Percentiles rank a stretch among this genome's conserved stretches.
Evolutionary conservation across 2,888 invertebrate species (phyloP).

Genomic region (Sussaba pulchella): DNA sequence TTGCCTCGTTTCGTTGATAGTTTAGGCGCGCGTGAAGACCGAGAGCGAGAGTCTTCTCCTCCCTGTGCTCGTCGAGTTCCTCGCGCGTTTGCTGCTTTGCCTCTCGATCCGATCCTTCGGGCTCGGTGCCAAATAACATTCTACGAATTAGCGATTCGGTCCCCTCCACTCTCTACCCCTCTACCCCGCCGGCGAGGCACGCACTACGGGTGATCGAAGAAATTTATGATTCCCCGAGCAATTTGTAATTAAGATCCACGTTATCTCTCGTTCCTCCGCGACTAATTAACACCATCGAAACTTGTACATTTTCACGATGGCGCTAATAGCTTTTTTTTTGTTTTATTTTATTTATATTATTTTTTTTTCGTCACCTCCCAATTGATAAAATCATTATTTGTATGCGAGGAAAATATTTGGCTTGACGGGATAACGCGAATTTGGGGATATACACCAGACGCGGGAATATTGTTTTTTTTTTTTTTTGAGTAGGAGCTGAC

Average conservation of each 20-base stretch:
- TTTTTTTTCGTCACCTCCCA: constrained; percentile 3
- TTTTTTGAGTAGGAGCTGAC: background rate
- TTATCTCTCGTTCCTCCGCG: background rate
- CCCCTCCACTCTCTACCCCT: constrained; percentile 50
- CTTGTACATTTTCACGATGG: background rate
- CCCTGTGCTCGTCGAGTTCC: constrained; percentile 27
- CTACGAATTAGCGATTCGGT: constrained; percentile 68
- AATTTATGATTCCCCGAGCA: constrained; percentile 64
- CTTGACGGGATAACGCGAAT: background rate
- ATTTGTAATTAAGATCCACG: constrained; percentile 56
- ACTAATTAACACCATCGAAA: constrained; percentile 45
- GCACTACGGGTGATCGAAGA: constrained; percentile 45
- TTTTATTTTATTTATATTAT: too few relatives aligned
- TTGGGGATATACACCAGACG: too few relatives aligned
- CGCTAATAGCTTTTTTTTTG: background rate
- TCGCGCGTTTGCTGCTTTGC: constrained; percentile 55
- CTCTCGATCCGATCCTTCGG: constrained; percentile 47
- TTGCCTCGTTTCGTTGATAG: constrained; percentile 79
- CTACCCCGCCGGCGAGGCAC: constrained; percentile 26
- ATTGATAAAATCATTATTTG: constrained; percentile 47
- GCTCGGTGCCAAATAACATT: constrained; percentile 76
- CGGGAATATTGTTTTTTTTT: too few relatives aligned
- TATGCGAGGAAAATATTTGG: background rate
- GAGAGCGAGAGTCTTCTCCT: constrained; percentile 54
- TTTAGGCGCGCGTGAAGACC: constrained; percentile 68